Conservation (phyloP, 1,140 invertebrate genomes). For the Alviniconcha marisindica region DNA sequence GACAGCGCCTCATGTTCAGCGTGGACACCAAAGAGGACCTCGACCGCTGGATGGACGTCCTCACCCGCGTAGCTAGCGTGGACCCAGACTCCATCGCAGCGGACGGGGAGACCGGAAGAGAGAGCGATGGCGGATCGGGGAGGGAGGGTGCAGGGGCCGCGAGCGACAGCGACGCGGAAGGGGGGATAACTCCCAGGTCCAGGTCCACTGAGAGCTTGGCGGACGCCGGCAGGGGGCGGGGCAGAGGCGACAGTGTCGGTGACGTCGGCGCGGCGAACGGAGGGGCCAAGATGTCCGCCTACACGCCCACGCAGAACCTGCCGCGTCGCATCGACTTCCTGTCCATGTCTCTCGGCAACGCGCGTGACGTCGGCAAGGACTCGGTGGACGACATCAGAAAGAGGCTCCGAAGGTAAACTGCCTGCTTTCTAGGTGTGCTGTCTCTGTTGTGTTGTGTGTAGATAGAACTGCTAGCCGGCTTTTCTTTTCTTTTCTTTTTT, state of each 20-base stretch:
- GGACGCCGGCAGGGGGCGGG: not conserved
- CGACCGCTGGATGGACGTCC: conserved; percentile 54
- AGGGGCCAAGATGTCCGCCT: not conserved
- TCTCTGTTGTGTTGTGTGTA: too few species aligned
- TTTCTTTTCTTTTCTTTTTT: too few species aligned
- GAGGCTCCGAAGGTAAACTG: conserved; percentile 41
- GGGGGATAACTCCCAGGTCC: not conserved
- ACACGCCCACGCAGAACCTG: conserved; percentile 41
- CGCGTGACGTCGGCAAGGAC: conserved; percentile 25
- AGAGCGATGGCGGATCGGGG: not conserved
- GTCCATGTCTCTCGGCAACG: conserved; percentile 26
- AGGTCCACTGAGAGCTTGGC: too few species aligned
- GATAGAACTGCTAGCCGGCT: too few species aligned
- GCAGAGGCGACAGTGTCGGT: not conserved
- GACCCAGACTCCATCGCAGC: conserved; percentile 44
- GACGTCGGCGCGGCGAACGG: not conserved
- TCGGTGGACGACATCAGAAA: conserved; percentile 56
- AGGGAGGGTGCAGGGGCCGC: not conserved
- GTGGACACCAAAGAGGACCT: conserved; percentile 55
- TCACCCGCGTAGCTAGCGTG: conserved; percentile 56
- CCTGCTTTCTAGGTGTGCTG: too few species aligned
- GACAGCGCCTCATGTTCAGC: conserved; percentile 58
- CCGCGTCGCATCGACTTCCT: conserved; percentile 42
- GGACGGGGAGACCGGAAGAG: not conserved
- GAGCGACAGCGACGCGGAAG: conserved; percentile 19